Base-by-base conservation (phyloP, 2,113 vertebrate species). In the Lates calcarifer region DNA sequence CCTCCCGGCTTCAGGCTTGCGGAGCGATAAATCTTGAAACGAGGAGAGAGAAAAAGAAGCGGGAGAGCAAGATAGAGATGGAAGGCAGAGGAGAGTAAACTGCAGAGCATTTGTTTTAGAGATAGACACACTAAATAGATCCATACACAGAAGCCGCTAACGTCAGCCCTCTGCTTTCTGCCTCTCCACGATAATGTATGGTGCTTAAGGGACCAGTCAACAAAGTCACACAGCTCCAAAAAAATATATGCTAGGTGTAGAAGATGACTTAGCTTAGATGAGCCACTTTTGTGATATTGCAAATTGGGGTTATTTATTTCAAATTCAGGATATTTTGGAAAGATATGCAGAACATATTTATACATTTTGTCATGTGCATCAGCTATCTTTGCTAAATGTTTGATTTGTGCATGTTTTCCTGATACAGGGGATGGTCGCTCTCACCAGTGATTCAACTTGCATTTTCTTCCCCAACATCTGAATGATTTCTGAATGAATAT, bases 21-120 rank as follows among this genome's bases (percentile, higher is more conserved):
- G 65, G 20, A 75, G 84, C 20, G 29, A 90, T 91, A 86, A 73
- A 90, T 91, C 88, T 88, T 65, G 20, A 71, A 73, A 63, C 2
- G 53, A 65, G 22, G 49, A 55, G 45, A 24, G 37, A 51, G 61
- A 45, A 33, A 73, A 60, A 67, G 75, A 69, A 45, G 69, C 45
- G 69, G 68, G 62, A 72, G 58, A 65, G 81, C 22, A n/a, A 69
- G 41, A 84, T 76, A 70, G 51, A 83, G 82, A 84, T 70, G 31
- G 41, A 71, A 80, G 64, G 66, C 37, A 67, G 74, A 47, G 51
- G 35, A 89, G 72, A 57, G 67, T 82, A 82, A 90, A 87, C 74
- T 4, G 4, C 29, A 70, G 56, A 77, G 57, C 86, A 87, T 88
- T 87, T 90, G 83, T 85, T 88, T 89, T 77, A 76, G 70, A 64